phyloP scores from a whole-genome alignment of 2,888 invertebrate genomes.

The Lithophane semibrunnea region DNA sequence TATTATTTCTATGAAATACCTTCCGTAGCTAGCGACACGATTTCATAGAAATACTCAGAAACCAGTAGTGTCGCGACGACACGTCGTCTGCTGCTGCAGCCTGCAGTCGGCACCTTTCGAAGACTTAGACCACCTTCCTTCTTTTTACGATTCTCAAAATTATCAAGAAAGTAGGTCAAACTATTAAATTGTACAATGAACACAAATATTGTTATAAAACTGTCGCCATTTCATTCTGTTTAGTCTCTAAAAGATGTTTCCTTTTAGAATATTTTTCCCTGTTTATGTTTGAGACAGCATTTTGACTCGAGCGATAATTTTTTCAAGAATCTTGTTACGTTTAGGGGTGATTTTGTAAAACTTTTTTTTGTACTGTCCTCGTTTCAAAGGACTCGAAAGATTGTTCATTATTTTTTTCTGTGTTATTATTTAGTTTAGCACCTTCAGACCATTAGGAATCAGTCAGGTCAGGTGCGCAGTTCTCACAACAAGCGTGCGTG shows the following conservation, averaged over 20 bases:
- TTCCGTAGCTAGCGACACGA: too few relatives aligned
- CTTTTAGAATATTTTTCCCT: slow-evolving; percentile 40
- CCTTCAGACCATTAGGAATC: not conserved
- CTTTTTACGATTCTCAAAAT: not conserved
- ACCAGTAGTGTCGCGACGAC: too few relatives aligned
- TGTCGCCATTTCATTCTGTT: slow-evolving; percentile 24
- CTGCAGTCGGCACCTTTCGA: too few relatives aligned
- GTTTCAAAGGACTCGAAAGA: not conserved
- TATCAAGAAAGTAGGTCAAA: slow-evolving; percentile 25
- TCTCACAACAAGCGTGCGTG: not conserved
- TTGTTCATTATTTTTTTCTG: not conserved
- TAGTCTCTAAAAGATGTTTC: slow-evolving; percentile 36
- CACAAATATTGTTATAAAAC: slow-evolving; percentile 31
- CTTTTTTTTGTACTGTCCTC: not conserved
- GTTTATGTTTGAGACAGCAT: slow-evolving; percentile 31
- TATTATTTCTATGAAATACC: too few relatives aligned
- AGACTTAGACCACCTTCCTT: not conserved
- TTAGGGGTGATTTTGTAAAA: slow-evolving; percentile 9
- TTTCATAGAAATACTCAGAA: too few relatives aligned
- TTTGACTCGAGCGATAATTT: slow-evolving; percentile 37
- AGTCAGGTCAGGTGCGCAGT: not conserved
- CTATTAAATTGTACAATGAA: slow-evolving; percentile 30
- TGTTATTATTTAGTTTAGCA: not conserved
- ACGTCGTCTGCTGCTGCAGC: too few relatives aligned
- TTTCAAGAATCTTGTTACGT: slow-evolving; percentile 16